These are phyloP conservation scores for Cinclus mexicanus DNA, from an alignment of 2,113 vertebrate species.

Conservation along the genomic window DNA sequence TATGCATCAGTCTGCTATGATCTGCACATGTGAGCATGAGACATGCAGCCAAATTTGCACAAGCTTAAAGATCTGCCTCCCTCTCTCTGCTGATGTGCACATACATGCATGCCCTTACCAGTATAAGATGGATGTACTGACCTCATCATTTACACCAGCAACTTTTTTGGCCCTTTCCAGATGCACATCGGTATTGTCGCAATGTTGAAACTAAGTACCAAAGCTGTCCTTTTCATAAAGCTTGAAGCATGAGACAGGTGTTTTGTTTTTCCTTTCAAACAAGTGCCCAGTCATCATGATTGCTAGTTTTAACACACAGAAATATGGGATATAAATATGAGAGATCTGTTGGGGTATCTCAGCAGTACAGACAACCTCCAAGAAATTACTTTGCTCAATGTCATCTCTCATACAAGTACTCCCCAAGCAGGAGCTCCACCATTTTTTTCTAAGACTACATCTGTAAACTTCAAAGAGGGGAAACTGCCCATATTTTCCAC, in stretches of 20 bases:
- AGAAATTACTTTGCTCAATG: neutral
- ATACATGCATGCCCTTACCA: neutral
- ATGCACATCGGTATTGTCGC: neutral
- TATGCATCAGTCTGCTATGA: neutral
- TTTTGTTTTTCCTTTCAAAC: neutral
- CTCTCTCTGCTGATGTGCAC: accelerated
- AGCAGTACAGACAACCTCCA: neutral
- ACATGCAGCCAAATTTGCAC: neutral
- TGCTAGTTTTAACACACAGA: neutral
- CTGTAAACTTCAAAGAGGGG: neutral
- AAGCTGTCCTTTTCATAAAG: neutral
- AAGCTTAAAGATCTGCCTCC: neutral
- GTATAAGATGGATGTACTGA: neutral
- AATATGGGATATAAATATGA: neutral
- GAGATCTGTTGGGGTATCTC: neutral
- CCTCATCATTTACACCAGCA: neutral
- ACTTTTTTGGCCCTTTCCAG: neutral
- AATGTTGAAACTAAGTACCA: neutral
- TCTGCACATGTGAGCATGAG: neutral
- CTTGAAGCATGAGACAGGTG: neutral
- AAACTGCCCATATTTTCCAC: neutral
- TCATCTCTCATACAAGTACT: neutral
- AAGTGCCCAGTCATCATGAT: neutral
- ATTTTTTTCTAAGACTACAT: neutral
- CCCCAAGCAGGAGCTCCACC: neutral